Evolutionary conservation across 2,797 vertebrate species (phyloP), one percentile per base, ranked within the genome.

Genomic region (Buphagus erythrorhynchus): DNA sequence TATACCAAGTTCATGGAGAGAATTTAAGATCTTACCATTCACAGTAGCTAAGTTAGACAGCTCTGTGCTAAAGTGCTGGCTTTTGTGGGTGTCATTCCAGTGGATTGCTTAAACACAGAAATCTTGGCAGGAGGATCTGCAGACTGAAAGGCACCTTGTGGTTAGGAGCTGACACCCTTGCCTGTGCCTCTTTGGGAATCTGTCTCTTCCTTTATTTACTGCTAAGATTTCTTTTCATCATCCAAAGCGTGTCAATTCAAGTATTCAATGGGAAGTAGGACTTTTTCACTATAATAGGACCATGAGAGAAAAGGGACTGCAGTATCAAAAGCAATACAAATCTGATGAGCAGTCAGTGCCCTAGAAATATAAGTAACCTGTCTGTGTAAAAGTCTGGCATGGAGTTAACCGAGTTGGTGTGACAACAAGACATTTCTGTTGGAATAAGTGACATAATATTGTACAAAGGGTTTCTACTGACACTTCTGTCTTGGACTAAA

Each of bases 61-160:
- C 62, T 84, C 54, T 90, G 46, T 78, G 76, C 49, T 91, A 72
- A 80, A 40, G 25, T 72, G 58, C n/a, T 94, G 85, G 66, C 43
- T 94, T 96, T 83, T 94, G 85, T 86, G 89, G 81, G 72, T 94
- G 68, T 86, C 76, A 83, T 91, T 97, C 76, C 69, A 93, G 87
- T 71, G 93, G 87, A 43, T 80, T 88, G 87, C 87, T 93, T 75
- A 80, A 94, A 66, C 73, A 67, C n/a, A 79, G 31, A 91, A 66
- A 75, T 94, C 76, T 91, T 96, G 93, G 90, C 86, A 88, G 71
- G 49, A 75, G 38, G 14, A 88, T 90, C 54, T 84, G 69, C 86
- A 95, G 91, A 87, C 92, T 95, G 51, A 33, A 29, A 88, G 91
- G 94, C 90, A 91, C 89, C 81, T 79, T 74, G 88, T 82, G 69